Evolutionary conservation across 2,797 vertebrate species (phyloP).

Genomic region (Sebastes taczanowskii): DNA sequence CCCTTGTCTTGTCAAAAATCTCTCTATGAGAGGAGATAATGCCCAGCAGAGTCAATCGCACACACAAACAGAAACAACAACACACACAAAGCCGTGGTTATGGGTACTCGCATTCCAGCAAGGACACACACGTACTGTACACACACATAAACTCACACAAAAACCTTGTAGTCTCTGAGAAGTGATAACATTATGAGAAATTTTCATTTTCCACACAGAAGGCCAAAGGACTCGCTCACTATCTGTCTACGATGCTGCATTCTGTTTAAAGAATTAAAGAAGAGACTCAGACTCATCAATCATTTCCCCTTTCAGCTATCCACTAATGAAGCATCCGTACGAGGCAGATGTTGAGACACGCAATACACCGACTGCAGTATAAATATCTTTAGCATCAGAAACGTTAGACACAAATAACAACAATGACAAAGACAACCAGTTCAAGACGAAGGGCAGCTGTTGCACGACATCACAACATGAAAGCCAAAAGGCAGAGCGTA

Average conservation of each 20-base stretch:
- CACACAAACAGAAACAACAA: constrained; percentile 26
- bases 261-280: constrained; percentile 10
- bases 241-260: constrained; percentile 4
- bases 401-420: constrained; percentile 3
- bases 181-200: constrained; percentile 24
- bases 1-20: constrained; percentile 59
- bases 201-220: constrained; percentile 24
- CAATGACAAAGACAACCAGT: constrained; percentile 25
- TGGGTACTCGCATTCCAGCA: constrained; percentile 14
- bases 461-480: constrained; percentile 18
- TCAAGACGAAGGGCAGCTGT: constrained; percentile 53
- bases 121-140: constrained; percentile 27
- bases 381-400: neutral
- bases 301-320: constrained; percentile 31
- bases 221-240: neutral
- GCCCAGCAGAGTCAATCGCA: constrained; percentile 36
- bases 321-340: constrained; percentile 15
- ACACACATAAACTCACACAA: neutral
- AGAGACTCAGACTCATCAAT: constrained; percentile 16
- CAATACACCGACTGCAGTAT: neutral
- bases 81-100: neutral
- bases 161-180: constrained; percentile 29
- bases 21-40: constrained; percentile 50
- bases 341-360: constrained; percentile 19
- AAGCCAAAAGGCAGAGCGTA: constrained; percentile 47